Conservation (phyloP, 1,140 invertebrate species). For the Coenobita brevimanus region DNA sequence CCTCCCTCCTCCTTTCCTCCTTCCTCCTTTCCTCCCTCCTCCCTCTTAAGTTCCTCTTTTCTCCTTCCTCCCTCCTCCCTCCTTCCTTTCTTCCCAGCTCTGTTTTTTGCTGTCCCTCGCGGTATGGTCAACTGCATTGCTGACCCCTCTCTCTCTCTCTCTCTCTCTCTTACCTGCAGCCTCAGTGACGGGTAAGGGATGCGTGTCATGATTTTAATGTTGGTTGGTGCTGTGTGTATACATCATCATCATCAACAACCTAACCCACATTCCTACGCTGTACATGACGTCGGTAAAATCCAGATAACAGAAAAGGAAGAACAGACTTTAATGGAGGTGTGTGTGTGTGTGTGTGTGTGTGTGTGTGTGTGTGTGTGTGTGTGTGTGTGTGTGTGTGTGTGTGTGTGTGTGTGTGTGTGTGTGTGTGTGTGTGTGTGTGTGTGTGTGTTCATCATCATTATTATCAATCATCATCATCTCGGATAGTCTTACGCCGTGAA, state of each 20-base stretch:
- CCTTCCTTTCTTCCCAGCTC: not conserved
- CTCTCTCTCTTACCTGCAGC: too few species aligned
- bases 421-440: not conserved
- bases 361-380: conserved; percentile 25
- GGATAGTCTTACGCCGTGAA: too few species aligned
- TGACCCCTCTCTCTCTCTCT: not conserved
- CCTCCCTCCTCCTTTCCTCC: not conserved
- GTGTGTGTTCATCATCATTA: too few species aligned
- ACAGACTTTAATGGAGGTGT: not conserved
- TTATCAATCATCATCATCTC: too few species aligned
- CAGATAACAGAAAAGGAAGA: too few species aligned
- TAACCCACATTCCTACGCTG: too few species aligned
- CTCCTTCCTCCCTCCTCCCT: not conserved
- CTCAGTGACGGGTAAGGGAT: too few species aligned
- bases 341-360: not conserved
- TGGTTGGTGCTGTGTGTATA: too few species aligned
- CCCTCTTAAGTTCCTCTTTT: not conserved
- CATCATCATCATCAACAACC: too few species aligned
- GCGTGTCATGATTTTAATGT: too few species aligned
- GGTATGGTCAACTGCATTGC: not conserved
- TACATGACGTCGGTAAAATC: too few species aligned
- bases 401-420: conserved; percentile 7
- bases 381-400: conserved; percentile 13
- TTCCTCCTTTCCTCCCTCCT: not conserved
- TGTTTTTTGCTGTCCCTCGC: too few species aligned